A percentile compares a stretch with the other conserved stretches of the same genome.
Evolutionary conservation across 2,888 invertebrate genomes (phyloP).

Genomic region (Tineola bisselliella): DNA sequence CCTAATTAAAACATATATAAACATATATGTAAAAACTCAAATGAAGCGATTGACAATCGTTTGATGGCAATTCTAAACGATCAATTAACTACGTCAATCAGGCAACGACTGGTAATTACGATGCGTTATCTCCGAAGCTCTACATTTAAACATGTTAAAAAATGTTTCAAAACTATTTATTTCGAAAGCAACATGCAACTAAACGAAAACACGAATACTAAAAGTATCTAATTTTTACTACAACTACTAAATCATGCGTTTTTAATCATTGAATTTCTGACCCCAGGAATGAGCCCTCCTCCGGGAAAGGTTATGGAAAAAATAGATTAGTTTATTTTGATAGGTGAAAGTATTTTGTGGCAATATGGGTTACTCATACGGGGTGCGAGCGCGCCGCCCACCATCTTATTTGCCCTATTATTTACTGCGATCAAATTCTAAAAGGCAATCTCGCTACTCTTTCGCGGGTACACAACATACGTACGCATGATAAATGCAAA

Average conservation of each 20-base stretch:
- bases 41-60: too few relatives aligned
- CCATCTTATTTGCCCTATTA: conserved; percentile 60
- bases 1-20: too few relatives aligned
- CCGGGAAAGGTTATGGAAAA: conserved; percentile 31
- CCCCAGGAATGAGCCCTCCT: conserved; percentile 58
- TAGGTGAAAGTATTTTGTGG: not conserved
- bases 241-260: conserved; percentile 34
- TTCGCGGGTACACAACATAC: not conserved
- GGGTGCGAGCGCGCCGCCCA: conserved; percentile 56
- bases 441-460: conserved; percentile 45
- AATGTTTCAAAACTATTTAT: not conserved
- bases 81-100: too few relatives aligned
- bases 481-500: not conserved
- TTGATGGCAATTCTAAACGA: too few relatives aligned
- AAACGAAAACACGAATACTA: not conserved
- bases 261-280: conserved; percentile 21
- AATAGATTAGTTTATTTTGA: not conserved
- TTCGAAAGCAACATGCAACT: not conserved
- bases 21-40: too few relatives aligned
- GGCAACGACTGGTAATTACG: too few relatives aligned
- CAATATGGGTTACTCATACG: conserved; percentile 33
- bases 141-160: too few relatives aligned
- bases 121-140: too few relatives aligned
- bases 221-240: not conserved
- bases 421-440: conserved; percentile 62